Base-by-base conservation (phyloP, 2,888 invertebrate species). In the Chouioia cunea region DNA sequence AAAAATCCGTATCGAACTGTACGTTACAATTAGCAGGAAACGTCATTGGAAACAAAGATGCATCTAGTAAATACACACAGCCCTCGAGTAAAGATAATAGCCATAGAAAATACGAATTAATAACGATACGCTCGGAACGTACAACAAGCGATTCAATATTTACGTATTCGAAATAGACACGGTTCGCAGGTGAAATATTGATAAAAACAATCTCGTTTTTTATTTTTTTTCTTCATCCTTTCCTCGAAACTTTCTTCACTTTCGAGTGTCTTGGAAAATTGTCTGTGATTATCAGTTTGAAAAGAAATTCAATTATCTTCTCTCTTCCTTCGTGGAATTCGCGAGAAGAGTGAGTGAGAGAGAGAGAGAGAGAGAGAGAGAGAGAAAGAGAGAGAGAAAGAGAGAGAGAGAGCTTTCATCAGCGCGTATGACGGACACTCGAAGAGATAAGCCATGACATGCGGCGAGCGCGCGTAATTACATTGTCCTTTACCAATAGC, bases 231-330 rank as follows among this genome's bases (percentile, higher is more conserved):
- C 16, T 1, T 48, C 47, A 14, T 47, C 16, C 16, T 8, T 15
- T 48, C 16, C 18, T 50, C 18, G 10, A 18, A n/a, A n/a, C 4
- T 20, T 8, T 18, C 16, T 50, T 50, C 50, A 6, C 16, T n/a
- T 3, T 16, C 0, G 6, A 18, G 12, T n/a, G n/a, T n/a, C n/a
- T n/a, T n/a, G 3, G 48, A 62, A 52, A n/a, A 14, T 12, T 53
- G 48, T 58, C 27, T 59, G 44, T 66, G 71, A 71, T 71, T 71
- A 66, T 71, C 65, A 62, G 71, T 66, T 66, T 43, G 14, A 66
- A 57, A 66, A 71, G 71, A 71, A 71, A 71, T 71, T 71, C 71
- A 57, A 66, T 71, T 71, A 71, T 23, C 54, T 10, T 12, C 43
- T 20, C n/a, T 20, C 18, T 18, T 50, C 44, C 52, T 18, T 54